Base-by-base conservation (phyloP, 2,888 invertebrate genomes). In the Matsumyia berberina region DNA sequence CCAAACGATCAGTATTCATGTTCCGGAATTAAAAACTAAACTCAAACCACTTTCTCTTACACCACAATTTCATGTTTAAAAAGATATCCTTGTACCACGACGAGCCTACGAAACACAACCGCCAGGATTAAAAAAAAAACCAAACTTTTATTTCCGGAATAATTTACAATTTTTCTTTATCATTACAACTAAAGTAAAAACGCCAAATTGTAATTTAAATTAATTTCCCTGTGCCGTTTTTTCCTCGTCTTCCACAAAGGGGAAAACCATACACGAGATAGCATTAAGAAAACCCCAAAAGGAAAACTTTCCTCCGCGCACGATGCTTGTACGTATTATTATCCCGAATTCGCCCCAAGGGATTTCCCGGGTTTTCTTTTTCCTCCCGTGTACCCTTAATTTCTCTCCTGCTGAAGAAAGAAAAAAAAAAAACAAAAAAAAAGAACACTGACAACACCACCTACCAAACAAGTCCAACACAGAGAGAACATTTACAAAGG, bases 141-240 rank as follows among this genome's bases (percentile, higher is more conserved):
- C 2, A 24, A 24, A 24, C 42, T 66, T 66, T 53, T 42, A n/a
- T 17, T 37, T 46, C 33, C 53, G 15, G 42, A 72, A 72, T 53
- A 62, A 60, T 69, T 60, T 60, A 69, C 33, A 69, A 35, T 62
- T 64, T 62, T 44, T 53, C 66, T 78, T 67, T 69, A 62, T 62
- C 73, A 42, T 51, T 39, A 29, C 83, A 37, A 74, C 69, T 74
- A 53, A 74, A 53, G 64, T 70, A 80, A 74, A 62, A 80, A 80
- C 70, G 74, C 58, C 69, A 74, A 85, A 80, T 85, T 85, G 85
- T 85, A 80, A 85, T 85, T 85, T 85, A 85, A 85, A 85, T 85
- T 85, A 85, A 85, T 85, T 85, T 85, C 58, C 69, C 29, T 79
- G 79, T 66, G 35, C 69, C 39, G 69, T 39, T 64, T 73, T 58